Evolutionary conservation across 2,888 invertebrate genomes (phyloP).

Genomic region (Tridacna gigas): DNA sequence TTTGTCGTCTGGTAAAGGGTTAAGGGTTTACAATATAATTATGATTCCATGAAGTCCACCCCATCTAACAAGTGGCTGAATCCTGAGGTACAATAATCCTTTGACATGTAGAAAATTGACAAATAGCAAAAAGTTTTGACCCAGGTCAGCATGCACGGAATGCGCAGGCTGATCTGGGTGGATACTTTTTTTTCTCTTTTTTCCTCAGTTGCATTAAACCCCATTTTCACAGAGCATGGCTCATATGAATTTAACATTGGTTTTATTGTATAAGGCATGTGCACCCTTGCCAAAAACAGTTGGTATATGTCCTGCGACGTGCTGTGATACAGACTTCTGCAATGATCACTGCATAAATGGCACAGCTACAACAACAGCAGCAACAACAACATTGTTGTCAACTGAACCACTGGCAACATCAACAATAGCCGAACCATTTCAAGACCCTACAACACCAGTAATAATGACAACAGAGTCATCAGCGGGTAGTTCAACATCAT

Average conservation of each 20-base stretch:
- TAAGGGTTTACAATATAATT: too few relatives aligned
- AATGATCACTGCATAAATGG: conserved; percentile 3
- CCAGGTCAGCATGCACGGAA: too few relatives aligned
- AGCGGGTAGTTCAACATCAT: background rate
- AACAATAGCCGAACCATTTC: too few relatives aligned
- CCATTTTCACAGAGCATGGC: background rate
- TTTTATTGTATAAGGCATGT: conserved; percentile 18
- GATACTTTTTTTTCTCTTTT: too few relatives aligned
- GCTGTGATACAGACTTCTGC: conserved; percentile 17
- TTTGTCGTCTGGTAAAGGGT: background rate
- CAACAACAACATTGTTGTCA: background rate
- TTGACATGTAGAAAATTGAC: too few relatives aligned
- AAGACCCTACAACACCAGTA: background rate
- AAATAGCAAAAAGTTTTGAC: too few relatives aligned
- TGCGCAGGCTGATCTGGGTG: too few relatives aligned
- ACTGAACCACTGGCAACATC: background rate
- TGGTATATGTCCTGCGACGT: background rate
- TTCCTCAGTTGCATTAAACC: too few relatives aligned
- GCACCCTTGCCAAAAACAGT: background rate
- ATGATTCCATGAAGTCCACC: too few relatives aligned
- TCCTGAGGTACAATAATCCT: too few relatives aligned
- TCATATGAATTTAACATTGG: background rate
- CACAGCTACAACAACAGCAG: background rate
- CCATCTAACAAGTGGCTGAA: too few relatives aligned
- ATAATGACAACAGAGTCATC: background rate